phyloP scores from a whole-genome alignment of 2,113 vertebrate genomes.

The Mus pahari region DNA sequence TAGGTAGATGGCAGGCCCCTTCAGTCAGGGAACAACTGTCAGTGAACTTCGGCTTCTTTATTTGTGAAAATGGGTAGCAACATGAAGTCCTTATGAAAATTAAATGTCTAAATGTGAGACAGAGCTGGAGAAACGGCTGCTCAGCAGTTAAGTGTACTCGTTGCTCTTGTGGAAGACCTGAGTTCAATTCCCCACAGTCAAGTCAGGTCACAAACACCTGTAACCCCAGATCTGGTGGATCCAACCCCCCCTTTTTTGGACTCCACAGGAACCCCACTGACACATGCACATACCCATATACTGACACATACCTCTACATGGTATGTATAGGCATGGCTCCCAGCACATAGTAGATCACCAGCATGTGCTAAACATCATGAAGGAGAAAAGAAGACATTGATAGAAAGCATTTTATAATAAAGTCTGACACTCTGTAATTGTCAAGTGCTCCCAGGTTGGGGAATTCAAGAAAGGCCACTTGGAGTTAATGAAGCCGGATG shows the following conservation, averaged over 20 bases:
- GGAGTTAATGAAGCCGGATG: background rate
- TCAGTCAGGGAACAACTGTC: background rate
- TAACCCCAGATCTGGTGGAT: background rate
- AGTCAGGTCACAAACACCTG: background rate
- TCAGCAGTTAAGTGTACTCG: background rate
- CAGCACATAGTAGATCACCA: background rate
- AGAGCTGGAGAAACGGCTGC: background rate
- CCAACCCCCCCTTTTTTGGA: background rate
- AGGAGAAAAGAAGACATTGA: background rate
- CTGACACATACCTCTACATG: background rate
- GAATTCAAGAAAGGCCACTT: background rate
- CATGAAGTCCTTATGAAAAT: background rate
- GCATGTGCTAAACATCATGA: background rate
- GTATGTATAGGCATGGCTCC: too few species aligned
- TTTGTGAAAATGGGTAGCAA: background rate
- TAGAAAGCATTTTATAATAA: background rate
- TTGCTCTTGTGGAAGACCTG: background rate
- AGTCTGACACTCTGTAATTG: background rate
- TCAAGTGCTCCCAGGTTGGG: background rate
- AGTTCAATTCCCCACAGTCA: background rate
- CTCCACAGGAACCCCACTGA: background rate
- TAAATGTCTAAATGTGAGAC: background rate
- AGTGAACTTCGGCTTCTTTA: background rate
- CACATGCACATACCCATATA: background rate
- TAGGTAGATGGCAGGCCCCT: background rate